phyloP scores from a whole-genome alignment of 1,140 invertebrate genomes.

The Drosophila sechellia region DNA sequence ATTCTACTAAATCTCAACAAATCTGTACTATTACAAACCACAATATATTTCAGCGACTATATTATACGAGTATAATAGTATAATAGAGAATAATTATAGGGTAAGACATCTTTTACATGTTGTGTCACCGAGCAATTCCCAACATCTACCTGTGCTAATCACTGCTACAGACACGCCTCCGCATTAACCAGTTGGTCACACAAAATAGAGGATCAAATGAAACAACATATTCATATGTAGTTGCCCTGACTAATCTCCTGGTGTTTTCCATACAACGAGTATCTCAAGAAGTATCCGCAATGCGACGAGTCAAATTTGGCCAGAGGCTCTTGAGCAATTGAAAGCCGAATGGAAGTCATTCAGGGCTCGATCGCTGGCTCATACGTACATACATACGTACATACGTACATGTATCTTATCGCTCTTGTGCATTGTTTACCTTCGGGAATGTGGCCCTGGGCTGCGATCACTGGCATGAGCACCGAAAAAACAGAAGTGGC shows the following conservation, averaged over 20 bases:
- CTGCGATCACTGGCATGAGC: slow-evolving; percentile 35
- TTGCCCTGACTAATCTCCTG: neutral
- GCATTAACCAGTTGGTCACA: slow-evolving; percentile 29
- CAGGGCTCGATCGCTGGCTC: slow-evolving; percentile 8
- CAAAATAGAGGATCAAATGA: neutral
- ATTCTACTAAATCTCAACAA: too few species aligned
- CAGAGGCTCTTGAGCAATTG: slow-evolving; percentile 6
- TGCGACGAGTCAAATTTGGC: slow-evolving; percentile 24
- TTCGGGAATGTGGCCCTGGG: slow-evolving; percentile 50
- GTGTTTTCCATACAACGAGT: neutral
- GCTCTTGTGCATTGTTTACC: slow-evolving; percentile 41
- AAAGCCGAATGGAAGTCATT: slow-evolving; percentile 7
- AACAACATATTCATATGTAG: neutral
- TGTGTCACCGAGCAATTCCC: neutral
- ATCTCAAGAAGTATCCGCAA: neutral
- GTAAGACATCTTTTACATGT: neutral
- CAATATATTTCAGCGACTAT: too few species aligned
- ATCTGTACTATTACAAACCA: too few species aligned
- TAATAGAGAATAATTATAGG: neutral
- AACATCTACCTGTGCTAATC: slow-evolving; percentile 3
- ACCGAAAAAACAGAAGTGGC: slow-evolving; percentile 1
- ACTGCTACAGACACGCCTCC: slow-evolving; percentile 11
- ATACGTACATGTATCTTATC: slow-evolving; percentile 51
- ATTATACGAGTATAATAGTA: too few species aligned
- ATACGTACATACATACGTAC: too few species aligned